A percentile compares a stretch with the other conserved stretches of the same genome.
Evolutionary conservation across 2,797 vertebrate genomes (phyloP).

Genomic region (Chanos chanos): DNA sequence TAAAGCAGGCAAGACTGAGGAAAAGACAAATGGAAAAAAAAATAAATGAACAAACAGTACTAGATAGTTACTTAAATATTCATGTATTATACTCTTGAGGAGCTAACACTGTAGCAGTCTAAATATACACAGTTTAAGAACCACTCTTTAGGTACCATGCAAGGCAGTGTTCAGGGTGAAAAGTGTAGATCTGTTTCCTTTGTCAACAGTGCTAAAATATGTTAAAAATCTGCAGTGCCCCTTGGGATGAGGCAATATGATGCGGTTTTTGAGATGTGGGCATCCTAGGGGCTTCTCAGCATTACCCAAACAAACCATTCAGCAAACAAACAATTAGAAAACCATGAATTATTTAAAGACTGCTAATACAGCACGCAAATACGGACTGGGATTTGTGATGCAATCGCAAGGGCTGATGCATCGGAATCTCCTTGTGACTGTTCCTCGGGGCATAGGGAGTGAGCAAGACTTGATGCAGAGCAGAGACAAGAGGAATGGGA

Average conservation of each 20-base stretch:
- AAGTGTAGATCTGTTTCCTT: conserved; percentile 20
- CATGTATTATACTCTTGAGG: too few species aligned
- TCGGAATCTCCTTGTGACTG: conserved; percentile 41
- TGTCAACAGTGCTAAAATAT: conserved; percentile 51
- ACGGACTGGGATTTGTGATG: conserved; percentile 53
- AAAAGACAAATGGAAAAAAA: background rate
- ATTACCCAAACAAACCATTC: conserved; percentile 76
- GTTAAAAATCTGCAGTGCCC: conserved; percentile 56
- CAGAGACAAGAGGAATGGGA: conserved; percentile 41
- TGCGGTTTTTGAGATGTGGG: conserved; percentile 52
- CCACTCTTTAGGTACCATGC: conserved; percentile 11
- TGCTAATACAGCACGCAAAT: conserved; percentile 62
- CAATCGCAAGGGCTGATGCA: conserved; percentile 57
- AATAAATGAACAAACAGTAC: background rate
- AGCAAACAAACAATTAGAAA: conserved; percentile 75
- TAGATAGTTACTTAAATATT: too few species aligned
- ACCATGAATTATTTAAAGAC: conserved; percentile 75
- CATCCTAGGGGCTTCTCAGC: conserved; percentile 62
- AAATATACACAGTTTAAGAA: too few species aligned
- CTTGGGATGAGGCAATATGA: conserved; percentile 58
- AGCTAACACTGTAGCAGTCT: too few species aligned
- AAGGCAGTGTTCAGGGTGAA: background rate
- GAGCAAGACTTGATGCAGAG: conserved; percentile 42
- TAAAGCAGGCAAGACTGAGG: conserved; percentile 20
- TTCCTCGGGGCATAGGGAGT: conserved; percentile 39